Evolutionary conservation across 2,113 vertebrate genomes (phyloP).

Genomic region (Pristiophorus japonicus): DNA sequence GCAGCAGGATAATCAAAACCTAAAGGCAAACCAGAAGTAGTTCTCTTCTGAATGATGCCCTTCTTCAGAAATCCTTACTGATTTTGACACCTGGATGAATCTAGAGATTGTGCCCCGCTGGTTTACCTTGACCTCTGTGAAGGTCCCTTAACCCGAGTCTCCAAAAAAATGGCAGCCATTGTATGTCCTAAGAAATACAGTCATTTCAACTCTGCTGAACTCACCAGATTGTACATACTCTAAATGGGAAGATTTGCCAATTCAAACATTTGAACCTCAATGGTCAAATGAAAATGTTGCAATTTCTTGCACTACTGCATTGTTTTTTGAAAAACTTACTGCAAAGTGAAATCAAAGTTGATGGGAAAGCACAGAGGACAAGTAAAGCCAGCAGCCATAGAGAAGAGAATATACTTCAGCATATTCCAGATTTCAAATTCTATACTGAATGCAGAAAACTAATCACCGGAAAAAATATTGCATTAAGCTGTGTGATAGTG

Average conservation of each 20-base stretch:
- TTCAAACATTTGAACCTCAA: not conserved
- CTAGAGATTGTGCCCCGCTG: not conserved
- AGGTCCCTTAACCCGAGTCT: not conserved
- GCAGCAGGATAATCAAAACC: not conserved
- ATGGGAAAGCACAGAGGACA: not conserved
- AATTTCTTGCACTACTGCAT: no score
- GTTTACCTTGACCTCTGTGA: not conserved
- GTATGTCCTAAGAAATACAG: not conserved
- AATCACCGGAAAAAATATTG: not conserved
- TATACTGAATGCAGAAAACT: not conserved
- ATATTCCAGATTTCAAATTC: not conserved
- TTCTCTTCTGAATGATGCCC: not conserved
- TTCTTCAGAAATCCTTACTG: not conserved
- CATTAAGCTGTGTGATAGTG: not conserved
- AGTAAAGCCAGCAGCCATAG: not conserved
- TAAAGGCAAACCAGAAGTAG: not conserved
- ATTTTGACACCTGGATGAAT: not conserved
- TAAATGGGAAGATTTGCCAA: not conserved
- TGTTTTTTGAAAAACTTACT: no score
- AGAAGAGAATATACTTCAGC: not conserved
- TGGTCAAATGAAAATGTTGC: no score
- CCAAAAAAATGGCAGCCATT: not conserved
- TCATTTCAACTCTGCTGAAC: not conserved
- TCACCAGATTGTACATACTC: not conserved
- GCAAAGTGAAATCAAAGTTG: not conserved